Evolutionary conservation across 2,113 vertebrate species (phyloP), one percentile per base, ranked within the genome.

Genomic region (Spea bombifrons): DNA sequence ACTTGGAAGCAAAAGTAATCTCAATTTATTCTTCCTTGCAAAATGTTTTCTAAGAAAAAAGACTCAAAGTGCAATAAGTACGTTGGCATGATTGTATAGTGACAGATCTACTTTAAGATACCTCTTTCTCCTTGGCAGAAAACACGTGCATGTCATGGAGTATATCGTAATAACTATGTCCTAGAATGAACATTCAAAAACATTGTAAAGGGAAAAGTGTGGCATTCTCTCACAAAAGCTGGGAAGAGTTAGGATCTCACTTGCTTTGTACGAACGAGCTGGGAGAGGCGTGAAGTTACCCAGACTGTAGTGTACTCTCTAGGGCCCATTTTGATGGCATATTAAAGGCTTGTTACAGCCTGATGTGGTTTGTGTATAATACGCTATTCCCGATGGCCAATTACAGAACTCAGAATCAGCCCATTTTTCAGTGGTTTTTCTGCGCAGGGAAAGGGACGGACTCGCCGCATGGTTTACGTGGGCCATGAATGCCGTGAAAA

Each of bases 281-380:
- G 63, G 43, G 15, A 75, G n/a, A 45, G 30, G 50, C 73, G n/a
- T 52, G 47, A 76, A 67, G 66, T 49, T 55, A 59, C 50, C 8
- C 63, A 55, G 46, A 16, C 49, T 49, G 50, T 53, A 53, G 46
- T 53, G 12, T 52, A 30, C 13, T 66, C 63, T 50, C 74, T 55
- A 3, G 17, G 49, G 74, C 46, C 12, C 12, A n/a, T 17, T 16
- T 61, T 48, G 55, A 45, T 63, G 73, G 47, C 49, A 44, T 52
- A 49, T 30, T 66, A 75, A 75, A 64, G 16, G 48, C 55, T 59
- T 30, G 71, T 47, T 73, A 73, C 55, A 73, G 43, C 71, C 73
- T 49, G n/a, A 45, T 16, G 55, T 75, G 59, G 9, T 61, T 47
- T 63, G 57, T 43, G 53, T 5, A 73, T 5, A 63, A 49, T 63